Percentiles rank a stretch among this genome's conserved stretches.
phyloP scores from a whole-genome alignment of 2,888 invertebrate genomes.

The Cyclophora albipunctata region DNA sequence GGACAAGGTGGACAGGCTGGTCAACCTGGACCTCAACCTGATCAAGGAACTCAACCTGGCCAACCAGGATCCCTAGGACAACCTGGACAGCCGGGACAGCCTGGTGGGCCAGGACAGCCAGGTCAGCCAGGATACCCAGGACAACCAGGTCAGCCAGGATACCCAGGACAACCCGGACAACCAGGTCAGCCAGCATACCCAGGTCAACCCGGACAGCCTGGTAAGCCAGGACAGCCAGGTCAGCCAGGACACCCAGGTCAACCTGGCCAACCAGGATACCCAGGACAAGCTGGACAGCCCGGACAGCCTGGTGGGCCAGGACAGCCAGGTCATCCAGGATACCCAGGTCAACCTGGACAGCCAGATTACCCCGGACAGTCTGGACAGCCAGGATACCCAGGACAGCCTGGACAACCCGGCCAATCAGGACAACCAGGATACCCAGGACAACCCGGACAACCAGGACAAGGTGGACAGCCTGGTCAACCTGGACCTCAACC shows the following conservation, averaged over 20 bases:
- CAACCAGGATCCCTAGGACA: constrained; percentile 17
- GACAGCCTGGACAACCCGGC: constrained; percentile 4
- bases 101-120: constrained; percentile 7
- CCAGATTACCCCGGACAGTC: neutral
- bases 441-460: constrained; percentile 3
- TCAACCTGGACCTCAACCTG: constrained; percentile 11
- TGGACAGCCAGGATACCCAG: too few relatives aligned
- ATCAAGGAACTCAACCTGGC: too few relatives aligned
- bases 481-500: constrained; percentile 14
- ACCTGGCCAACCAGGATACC: constrained; percentile 23
- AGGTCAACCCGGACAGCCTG: constrained; percentile 11
- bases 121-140: constrained; percentile 12
- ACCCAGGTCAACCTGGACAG: constrained; percentile 25
- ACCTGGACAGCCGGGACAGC: constrained; percentile 18
- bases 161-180: constrained; percentile 11
- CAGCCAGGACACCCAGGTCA: constrained; percentile 24
- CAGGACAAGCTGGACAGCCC: constrained; percentile 18
- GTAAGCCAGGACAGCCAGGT: constrained; percentile 15
- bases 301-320: constrained; percentile 17
- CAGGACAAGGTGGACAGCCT: constrained; percentile 18
- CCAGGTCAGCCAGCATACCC: constrained; percentile 10
- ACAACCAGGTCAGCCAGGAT: constrained; percentile 27
- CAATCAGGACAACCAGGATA: too few relatives aligned
- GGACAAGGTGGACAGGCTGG: constrained; percentile 19
- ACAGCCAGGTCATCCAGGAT: constrained; percentile 8